Evolutionary conservation across 2,888 invertebrate genomes (phyloP).

Genomic region (Leptinotarsa rubiginosa): DNA sequence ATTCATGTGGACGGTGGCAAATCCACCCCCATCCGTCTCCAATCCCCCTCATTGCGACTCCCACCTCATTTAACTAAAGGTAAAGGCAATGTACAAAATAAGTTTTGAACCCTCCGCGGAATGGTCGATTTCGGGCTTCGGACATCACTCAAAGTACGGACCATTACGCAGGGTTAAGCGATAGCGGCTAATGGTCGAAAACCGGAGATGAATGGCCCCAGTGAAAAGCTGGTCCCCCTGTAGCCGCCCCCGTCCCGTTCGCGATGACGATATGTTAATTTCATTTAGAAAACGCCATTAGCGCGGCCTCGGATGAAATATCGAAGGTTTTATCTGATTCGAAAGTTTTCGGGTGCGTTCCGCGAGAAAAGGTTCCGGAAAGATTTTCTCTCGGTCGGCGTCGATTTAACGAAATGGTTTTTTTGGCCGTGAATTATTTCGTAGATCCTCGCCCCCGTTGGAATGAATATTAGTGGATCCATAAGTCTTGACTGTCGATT

Average conservation of each 20-base stretch:
- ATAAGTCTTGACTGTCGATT: too few species aligned
- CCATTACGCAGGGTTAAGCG: slow-evolving; percentile 64
- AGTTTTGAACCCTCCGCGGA: slow-evolving; percentile 2
- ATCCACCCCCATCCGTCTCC: too few species aligned
- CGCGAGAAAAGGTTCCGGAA: neutral
- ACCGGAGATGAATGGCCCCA: slow-evolving; percentile 65
- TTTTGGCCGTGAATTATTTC: neutral
- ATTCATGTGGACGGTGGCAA: neutral
- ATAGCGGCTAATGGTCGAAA: slow-evolving; percentile 66
- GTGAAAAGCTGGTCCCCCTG: slow-evolving; percentile 51
- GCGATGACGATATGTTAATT: slow-evolving; percentile 61
- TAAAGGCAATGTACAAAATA: slow-evolving; percentile 8
- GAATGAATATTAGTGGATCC: neutral
- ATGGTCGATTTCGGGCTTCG: slow-evolving; percentile 1
- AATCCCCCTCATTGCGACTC: neutral
- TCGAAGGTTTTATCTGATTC: slow-evolving; percentile 38
- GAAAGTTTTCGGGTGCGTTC: neutral
- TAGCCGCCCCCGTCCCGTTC: slow-evolving; percentile 52
- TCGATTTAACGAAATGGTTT: neutral
- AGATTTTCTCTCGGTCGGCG: neutral
- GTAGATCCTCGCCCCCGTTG: neutral
- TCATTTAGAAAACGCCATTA: slow-evolving; percentile 48
- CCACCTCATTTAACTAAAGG: slow-evolving; percentile 17
- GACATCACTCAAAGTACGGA: slow-evolving; percentile 55
- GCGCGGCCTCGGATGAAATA: slow-evolving; percentile 39